Percentiles rank a stretch among this genome's conserved stretches.
Evolutionary conservation across 2,888 invertebrate genomes (phyloP).

Genomic region (Gisinianus flammeolus): DNA sequence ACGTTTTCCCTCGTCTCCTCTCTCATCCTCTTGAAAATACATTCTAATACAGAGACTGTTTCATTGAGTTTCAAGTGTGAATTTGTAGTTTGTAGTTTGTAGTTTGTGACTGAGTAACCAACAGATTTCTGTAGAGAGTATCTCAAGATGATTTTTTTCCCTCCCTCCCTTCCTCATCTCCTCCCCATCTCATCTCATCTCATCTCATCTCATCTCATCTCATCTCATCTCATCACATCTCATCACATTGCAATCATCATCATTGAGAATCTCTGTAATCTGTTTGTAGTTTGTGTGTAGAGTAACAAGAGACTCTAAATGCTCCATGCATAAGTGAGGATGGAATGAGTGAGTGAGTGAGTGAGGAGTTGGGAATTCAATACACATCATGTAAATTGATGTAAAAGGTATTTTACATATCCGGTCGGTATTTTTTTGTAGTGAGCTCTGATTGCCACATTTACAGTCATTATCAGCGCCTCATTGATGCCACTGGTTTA

Average conservation of each 20-base stretch:
- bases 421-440: constrained; percentile 25
- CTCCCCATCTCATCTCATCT: not conserved
- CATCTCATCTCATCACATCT: too few species aligned
- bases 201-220: too few species aligned
- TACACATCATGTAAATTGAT: not conserved
- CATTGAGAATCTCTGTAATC: too few species aligned
- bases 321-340: not conserved
- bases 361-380: not conserved
- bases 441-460: constrained; percentile 38
- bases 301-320: too few species aligned
- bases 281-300: too few species aligned
- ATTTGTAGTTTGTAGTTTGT: too few species aligned
- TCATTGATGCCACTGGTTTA: constrained; percentile 45
- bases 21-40: constrained; percentile 2
- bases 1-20: constrained; percentile 26
- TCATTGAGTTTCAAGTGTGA: too few species aligned
- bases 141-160: constrained; percentile 1
- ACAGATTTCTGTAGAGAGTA: not conserved
- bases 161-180: not conserved
- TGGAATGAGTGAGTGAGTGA: not conserved
- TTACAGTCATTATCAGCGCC: constrained; percentile 45
- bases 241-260: too few species aligned
- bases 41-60: too few species aligned
- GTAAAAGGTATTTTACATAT: constrained; percentile 18
- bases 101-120: too few species aligned